These are phyloP conservation scores for Adelges cooleyi DNA, from an alignment of 1,140 invertebrate species.

Conservation along the genomic window DNA sequence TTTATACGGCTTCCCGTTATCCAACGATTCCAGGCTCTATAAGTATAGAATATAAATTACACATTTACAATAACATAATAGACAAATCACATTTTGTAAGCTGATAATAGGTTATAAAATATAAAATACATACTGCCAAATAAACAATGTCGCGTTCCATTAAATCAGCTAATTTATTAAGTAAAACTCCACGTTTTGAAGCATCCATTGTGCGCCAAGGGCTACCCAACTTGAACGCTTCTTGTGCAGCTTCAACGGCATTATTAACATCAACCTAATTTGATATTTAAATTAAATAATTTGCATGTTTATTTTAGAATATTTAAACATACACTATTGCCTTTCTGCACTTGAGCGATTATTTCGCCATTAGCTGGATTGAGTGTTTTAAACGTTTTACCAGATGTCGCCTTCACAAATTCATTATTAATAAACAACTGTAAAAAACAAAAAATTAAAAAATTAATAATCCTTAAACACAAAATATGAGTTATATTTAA, in stretches of 20 bases:
- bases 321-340: conserved; percentile 46
- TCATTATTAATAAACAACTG: conserved; percentile 98
- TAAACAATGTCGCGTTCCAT: conserved; percentile 66
- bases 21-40: conserved; percentile 84
- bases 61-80: too few relatives aligned
- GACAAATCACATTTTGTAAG: too few relatives aligned
- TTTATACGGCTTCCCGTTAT: conserved; percentile 86
- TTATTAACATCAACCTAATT: conserved; percentile 62
- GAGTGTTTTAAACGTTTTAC: conserved; percentile 77
- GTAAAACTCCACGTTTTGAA: conserved; percentile 62
- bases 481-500: too few relatives aligned
- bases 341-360: conserved; percentile 76
- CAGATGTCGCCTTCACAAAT: conserved; percentile 76
- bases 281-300: neutral
- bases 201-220: conserved; percentile 87
- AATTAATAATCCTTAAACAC: too few relatives aligned
- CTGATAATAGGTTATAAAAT: too few relatives aligned
- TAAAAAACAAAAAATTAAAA: conserved; percentile 34
- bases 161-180: conserved; percentile 71
- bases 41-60: too few relatives aligned
- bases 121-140: conserved; percentile 68
- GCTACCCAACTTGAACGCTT: conserved; percentile 66
- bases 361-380: conserved; percentile 78
- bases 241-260: conserved; percentile 72
- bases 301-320: neutral